phyloP scores from a whole-genome alignment of 2,888 invertebrate genomes.

The Ophraella communa region DNA sequence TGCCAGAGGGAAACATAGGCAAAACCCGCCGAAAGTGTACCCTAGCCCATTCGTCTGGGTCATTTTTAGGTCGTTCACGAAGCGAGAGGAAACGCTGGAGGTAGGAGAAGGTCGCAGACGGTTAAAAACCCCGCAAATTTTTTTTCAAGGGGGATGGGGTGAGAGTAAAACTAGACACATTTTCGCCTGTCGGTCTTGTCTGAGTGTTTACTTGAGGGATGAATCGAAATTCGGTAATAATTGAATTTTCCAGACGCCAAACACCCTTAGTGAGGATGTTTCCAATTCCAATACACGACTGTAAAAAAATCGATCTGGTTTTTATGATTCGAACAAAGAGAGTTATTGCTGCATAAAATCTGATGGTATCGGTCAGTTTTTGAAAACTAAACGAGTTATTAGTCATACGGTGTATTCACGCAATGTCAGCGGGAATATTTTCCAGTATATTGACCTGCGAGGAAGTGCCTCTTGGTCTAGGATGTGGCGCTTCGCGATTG shows the following conservation, averaged over 20 bases:
- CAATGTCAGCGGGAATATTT: conserved; percentile 9
- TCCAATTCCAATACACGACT: not conserved
- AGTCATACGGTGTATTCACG: conserved; percentile 5
- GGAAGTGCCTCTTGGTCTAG: conserved; percentile 18
- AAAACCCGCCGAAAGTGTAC: conserved; percentile 11
- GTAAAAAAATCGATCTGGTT: too few relatives aligned
- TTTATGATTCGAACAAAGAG: too few relatives aligned
- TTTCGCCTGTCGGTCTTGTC: conserved; percentile 15
- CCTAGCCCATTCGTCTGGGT: conserved; percentile 21
- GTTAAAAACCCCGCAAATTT: conserved; percentile 19
- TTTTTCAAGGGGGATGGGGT: conserved; percentile 11
- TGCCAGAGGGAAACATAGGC: conserved; percentile 9
- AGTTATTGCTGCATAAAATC: too few relatives aligned
- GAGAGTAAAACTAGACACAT: conserved; percentile 6
- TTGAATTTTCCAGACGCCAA: not conserved
- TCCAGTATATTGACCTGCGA: conserved; percentile 17
- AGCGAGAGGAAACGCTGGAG: conserved; percentile 9
- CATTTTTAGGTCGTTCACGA: conserved; percentile 29
- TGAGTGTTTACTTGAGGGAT: not conserved
- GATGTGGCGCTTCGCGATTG: conserved; percentile 1
- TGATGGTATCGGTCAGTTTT: not conserved
- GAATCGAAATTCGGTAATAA: not conserved
- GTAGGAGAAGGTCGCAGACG: conserved; percentile 23
- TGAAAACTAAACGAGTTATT: not conserved
- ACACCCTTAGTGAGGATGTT: not conserved